Evolutionary conservation across 2,113 vertebrate genomes (phyloP), one percentile per base, ranked within the genome.

Genomic region (Perognathus longimembris): DNA sequence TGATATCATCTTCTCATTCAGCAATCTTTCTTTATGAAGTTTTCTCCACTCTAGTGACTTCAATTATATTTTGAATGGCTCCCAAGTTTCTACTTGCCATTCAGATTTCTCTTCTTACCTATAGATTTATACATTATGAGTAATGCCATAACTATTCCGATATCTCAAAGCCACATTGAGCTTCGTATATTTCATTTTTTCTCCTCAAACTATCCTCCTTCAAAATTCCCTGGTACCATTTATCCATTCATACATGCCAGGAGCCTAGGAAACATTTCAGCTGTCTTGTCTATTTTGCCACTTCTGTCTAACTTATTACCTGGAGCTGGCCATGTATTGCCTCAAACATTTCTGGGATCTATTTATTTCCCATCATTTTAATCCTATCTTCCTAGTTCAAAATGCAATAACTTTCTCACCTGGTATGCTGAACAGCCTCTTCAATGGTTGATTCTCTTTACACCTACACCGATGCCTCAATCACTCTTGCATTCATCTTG

Each of bases 1-100:
- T 77, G 32, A 84, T 18, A 70, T 36, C 11, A 8, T 76, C 34
- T 69, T 78, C 5, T 70, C 50, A 38, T 57, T 80, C 45, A 67
- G 20, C 22, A 57, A 4, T 61, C 38, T 74, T 74, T n/a, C 11
- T 59, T 78, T 78, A 30, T n/a, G 45, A 38, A 4, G 30, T 59
- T 73, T 80, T 63, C 38, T 76, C 45, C 12, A 75, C 40, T 42
- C 34, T 15, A 54, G n/a, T 63, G 30, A 66, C 80, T 89, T 66
- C 50, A 63, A 70, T 32, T 83, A 85, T 15, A 63, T 64, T 89
- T 92, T 28, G 17, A 54, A 87, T 87, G 76, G 59, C n/a, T 54
- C 7, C 21, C 50, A 81, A 32, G 4, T 70, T 88, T 63, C 34
- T 40, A 17, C 2, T 59, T 73, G 30, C 32, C 42, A 11, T 69